phyloP scores from a whole-genome alignment of 64 coral and sea anemone genomes.

The Montipora efflorescens region DNA sequence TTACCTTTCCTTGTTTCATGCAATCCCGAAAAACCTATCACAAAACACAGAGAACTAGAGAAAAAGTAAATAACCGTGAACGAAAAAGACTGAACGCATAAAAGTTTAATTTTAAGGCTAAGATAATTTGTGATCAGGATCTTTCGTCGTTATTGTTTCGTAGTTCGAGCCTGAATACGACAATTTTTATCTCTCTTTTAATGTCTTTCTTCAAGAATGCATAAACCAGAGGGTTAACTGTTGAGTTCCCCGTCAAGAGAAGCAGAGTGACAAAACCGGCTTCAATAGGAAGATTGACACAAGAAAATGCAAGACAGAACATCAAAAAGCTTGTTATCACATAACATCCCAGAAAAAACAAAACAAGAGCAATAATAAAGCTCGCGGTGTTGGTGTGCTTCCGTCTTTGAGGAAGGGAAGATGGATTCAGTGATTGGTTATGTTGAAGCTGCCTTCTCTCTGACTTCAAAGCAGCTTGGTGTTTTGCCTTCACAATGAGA shows the following conservation, averaged over 20 bases:
- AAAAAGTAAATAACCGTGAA: too few species aligned
- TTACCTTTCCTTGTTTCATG: too few species aligned
- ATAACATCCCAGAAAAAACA: not conserved
- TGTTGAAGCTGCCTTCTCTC: not conserved
- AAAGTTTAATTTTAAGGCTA: not conserved
- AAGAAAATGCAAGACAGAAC: not conserved
- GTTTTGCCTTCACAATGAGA: not conserved
- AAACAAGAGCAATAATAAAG: not conserved
- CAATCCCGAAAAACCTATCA: too few species aligned
- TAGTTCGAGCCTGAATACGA: not conserved
- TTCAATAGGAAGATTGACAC: not conserved
- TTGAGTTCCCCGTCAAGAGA: not conserved
- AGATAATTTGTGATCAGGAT: not conserved
- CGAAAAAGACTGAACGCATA: not conserved
- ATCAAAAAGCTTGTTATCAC: not conserved
- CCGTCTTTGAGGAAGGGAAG: not conserved
- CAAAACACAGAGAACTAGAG: too few species aligned
- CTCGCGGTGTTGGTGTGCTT: not conserved
- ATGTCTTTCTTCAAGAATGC: not conserved
- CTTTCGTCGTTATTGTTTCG: not conserved
- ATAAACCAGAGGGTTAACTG: not conserved
- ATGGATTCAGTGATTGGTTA: not conserved
- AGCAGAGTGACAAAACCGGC: not conserved
- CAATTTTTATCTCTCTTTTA: not conserved
- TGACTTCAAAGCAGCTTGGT: not conserved